Base-by-base conservation (phyloP, 2,888 invertebrate species). In the Schrankia costaestrigalis region DNA sequence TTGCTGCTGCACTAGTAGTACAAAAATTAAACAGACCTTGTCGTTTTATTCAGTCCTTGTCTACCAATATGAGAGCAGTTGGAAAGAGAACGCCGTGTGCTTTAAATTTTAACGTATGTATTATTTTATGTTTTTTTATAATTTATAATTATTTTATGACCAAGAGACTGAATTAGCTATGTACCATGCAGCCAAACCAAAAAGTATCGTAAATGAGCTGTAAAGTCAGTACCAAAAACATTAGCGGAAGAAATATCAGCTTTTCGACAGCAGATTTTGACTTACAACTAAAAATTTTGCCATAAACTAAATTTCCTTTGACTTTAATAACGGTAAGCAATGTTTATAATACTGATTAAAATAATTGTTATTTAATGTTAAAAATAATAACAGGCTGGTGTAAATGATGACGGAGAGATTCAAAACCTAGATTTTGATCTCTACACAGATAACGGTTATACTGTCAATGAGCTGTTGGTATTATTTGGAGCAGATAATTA, bases 1-100 rank as follows among this genome's bases (percentile, higher is more conserved):
- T 90, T 9, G 91, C 92, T 0, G 90, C 92, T 45, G 91, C 92
- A 2, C 60, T 95, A 7, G 93, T 91, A 0, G 89, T 91, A 1
- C 62, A 83, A 41, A 89, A 89, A 44, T 70, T 92, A 0, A 87
- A 90, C 58, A 72, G 76, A 27, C 93, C 94, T 0, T 92, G 93
- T 1, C 86, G 92, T 31, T 79, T 94, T 31, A 82, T 90, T 26
- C 72, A 93, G 71, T 81, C 91, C 3, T 75, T 95, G 34, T 89
- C 90, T 30, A 88, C 90, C n/a, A 91, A 90, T 48, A 92, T 91
- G 90, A 82, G 80, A 40, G 77, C 88, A 24, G 55, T 87, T 1
- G 92, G 92, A 0, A 91, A 91, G 50, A 69, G 92, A 36, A 46
- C 76, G 7, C 78, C 90, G 0, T 76, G 77, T 35, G 67, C 70